Percentiles rank a stretch among this genome's conserved stretches.
Evolutionary conservation across 2,113 vertebrate species (phyloP).

Genomic region (Rhodinocichla rosea): DNA sequence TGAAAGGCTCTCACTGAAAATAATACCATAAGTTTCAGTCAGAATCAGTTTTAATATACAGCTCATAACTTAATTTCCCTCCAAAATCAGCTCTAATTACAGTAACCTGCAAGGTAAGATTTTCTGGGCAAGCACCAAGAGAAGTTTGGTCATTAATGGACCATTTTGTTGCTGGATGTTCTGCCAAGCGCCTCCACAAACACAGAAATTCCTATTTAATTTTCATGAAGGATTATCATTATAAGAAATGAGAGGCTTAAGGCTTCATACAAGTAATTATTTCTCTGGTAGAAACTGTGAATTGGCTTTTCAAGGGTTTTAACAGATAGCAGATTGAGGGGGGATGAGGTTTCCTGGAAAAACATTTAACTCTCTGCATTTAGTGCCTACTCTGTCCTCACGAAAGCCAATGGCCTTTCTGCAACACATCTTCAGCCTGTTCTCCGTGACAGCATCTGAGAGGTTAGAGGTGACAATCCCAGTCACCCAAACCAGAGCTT

Average conservation of each 20-base stretch:
- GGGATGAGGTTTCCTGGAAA: neutral
- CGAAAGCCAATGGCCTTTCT: neutral
- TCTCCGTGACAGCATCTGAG: neutral
- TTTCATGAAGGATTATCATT: neutral
- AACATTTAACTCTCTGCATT: neutral
- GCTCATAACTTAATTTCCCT: neutral
- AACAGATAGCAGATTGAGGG: neutral
- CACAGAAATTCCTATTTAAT: neutral
- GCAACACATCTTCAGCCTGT: neutral
- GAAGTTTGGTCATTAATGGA: neutral
- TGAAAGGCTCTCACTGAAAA: neutral
- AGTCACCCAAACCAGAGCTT: neutral
- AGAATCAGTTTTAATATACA: neutral
- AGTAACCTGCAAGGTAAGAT: neutral
- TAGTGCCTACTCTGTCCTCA: neutral
- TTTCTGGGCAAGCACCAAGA: neutral
- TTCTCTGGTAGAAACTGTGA: neutral
- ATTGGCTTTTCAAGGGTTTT: neutral
- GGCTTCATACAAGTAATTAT: neutral
- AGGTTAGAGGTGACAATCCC: neutral
- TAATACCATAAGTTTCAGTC: neutral
- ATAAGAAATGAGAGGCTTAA: neutral
- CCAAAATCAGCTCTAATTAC: neutral
- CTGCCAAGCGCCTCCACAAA: neutral
- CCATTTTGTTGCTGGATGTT: neutral